A percentile compares a stretch with the other conserved stretches of the same genome.
Conservation (phyloP, 2,888 invertebrate species). For the Teleogryllus oceanicus region DNA sequence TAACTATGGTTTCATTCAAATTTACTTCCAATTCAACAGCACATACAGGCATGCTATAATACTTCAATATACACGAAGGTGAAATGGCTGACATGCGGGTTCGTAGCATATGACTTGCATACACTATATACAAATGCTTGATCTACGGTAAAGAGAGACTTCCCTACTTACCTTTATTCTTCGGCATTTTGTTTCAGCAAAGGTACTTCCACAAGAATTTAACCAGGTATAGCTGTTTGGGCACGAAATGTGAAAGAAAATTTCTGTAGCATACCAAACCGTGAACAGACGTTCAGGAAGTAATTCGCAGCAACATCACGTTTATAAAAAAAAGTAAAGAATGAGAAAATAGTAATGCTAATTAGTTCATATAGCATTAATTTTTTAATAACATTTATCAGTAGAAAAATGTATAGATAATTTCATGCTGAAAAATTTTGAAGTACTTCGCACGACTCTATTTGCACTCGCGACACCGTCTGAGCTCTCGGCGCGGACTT, state of each 20-base stretch:
- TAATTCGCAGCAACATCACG: not conserved
- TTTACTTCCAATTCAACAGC: too few species aligned
- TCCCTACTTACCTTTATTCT: conserved; percentile 55
- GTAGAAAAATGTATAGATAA: too few species aligned
- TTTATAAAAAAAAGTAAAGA: not conserved
- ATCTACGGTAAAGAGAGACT: not conserved
- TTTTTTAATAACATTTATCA: too few species aligned
- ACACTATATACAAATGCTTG: not conserved
- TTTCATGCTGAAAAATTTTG: too few species aligned
- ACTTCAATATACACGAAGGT: not conserved
- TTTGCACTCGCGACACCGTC: too few species aligned
- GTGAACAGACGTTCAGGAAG: not conserved
- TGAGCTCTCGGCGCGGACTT: too few species aligned
- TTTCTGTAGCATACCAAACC: conserved; percentile 34
- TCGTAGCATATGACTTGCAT: not conserved
- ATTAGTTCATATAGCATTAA: too few species aligned
- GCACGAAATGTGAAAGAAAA: conserved; percentile 29
- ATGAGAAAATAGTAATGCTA: too few species aligned
- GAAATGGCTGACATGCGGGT: conserved; percentile 23
- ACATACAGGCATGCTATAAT: too few species aligned
- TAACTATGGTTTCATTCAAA: too few species aligned
- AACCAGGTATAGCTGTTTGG: conserved; percentile 31
- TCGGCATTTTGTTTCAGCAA: conserved; percentile 50
- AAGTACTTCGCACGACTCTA: too few species aligned
- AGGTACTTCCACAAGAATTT: conserved; percentile 25